Conservation (phyloP, 2,888 invertebrate genomes). For the Xanthorhoe spadicearia region DNA sequence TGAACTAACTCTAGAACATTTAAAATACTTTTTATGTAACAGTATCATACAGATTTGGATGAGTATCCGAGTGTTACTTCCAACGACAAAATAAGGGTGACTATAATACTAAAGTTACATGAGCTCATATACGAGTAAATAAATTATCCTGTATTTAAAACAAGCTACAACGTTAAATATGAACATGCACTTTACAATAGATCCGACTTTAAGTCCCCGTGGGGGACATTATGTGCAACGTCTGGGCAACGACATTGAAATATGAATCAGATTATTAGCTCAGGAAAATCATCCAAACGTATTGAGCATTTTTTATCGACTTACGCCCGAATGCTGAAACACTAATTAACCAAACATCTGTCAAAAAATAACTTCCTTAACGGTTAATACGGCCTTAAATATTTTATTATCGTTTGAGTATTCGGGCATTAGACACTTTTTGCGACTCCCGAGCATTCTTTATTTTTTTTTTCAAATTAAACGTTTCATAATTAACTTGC, state of each 20-base stretch:
- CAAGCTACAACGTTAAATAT: neutral
- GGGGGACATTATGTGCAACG: neutral
- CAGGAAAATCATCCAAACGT: neutral
- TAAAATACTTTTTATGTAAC: conserved; percentile 7
- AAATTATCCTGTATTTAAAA: conserved; percentile 6
- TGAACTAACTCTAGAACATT: conserved; percentile 16
- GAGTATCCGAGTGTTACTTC: conserved; percentile 7
- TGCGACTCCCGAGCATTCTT: neutral
- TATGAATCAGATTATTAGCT: neutral
- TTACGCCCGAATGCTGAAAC: too few species aligned
- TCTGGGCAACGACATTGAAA: neutral
- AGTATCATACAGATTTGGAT: conserved; percentile 4
- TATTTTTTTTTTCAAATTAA: neutral
- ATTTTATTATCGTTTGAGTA: too few species aligned
- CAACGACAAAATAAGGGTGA: conserved; percentile 14
- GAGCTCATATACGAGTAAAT: conserved; percentile 13
- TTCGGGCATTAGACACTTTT: neutral
- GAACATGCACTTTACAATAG: neutral
- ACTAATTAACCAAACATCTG: too few species aligned
- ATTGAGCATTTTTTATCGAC: neutral
- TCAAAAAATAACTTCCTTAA: too few species aligned
- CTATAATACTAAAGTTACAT: conserved; percentile 12
- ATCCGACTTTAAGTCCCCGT: neutral
- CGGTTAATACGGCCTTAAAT: too few species aligned
- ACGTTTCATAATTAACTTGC: neutral